Base-by-base conservation (phyloP, 2,797 vertebrate genomes). In the Danio albolineatus region DNA sequence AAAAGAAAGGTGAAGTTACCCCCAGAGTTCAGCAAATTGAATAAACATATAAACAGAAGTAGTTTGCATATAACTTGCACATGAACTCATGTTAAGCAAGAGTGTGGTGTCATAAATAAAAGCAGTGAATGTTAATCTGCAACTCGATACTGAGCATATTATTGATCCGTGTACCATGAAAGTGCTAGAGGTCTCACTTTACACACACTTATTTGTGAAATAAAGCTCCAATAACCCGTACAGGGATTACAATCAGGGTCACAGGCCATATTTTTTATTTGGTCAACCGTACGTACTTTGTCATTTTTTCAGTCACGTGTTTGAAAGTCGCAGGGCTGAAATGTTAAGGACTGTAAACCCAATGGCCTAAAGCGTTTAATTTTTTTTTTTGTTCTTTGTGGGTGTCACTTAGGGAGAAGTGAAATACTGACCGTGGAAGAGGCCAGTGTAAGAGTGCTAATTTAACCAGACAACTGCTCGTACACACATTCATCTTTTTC, bases 341-440 rank as follows among this genome's bases (percentile, higher is more conserved):
- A 73, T 71, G 38, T 61, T 39, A 60, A 46, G 60, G 78, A 73
- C 78, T 79, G 43, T 62, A 78, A 78, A 60, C 66, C 80, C 75
- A 54, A n/a, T 67, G 43, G 71, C 75, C 76, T 64, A 56, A 51
- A 61, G 56, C 9, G 1, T 28, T 28, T 28, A 28, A 28, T 73
- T 67, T 57, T 49, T n/a, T 71, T 41, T 79, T 62, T 73, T 64
- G 10, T 57, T 72, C 73, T 75, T 79, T 65, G 61, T 70, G 73
- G 60, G 75, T 84, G 79, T 84, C 70, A 84, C 75, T 75, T 69
- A 60, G 64, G 61, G 56, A 53, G 61, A 56, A 54, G 61, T 81
- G 79, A 84, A 81, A 81, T 84, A 84, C 83, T 71, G 83, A 84
- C 83, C 83, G 71, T 84, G 83, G 76, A 75, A 78, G 76, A 78